A percentile compares a stretch with the other conserved stretches of the same genome.
Conservation (phyloP, 1,140 invertebrate genomes). For the Wasmannia auropunctata region DNA sequence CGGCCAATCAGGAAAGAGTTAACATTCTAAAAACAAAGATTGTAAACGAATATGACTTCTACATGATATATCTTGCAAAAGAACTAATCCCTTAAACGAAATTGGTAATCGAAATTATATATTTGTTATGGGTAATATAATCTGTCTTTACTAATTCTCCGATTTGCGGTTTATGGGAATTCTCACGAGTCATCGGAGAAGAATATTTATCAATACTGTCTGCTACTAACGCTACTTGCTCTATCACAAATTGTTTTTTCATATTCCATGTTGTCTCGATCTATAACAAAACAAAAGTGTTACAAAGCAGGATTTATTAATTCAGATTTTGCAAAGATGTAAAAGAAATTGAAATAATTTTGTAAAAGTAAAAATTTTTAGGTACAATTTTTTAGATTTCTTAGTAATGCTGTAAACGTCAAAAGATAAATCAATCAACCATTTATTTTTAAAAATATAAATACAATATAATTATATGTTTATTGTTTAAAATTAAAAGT, state of each 20-base stretch:
- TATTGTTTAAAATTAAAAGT: not conserved
- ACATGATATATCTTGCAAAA: slow-evolving; percentile 78
- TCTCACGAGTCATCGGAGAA: slow-evolving; percentile 73
- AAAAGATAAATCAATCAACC: not conserved
- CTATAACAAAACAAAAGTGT: slow-evolving; percentile 56
- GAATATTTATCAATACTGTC: slow-evolving; percentile 77
- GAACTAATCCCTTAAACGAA: slow-evolving; percentile 72
- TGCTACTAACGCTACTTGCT: slow-evolving; percentile 70
- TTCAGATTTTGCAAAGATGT: not conserved
- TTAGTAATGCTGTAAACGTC: not conserved
- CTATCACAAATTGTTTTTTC: slow-evolving; percentile 85
- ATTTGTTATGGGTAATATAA: slow-evolving; percentile 90
- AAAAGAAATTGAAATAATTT: not conserved
- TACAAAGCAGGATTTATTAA: not conserved
- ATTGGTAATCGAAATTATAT: slow-evolving; percentile 84
- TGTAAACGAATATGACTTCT: slow-evolving; percentile 46
- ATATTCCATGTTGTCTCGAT: slow-evolving; percentile 85
- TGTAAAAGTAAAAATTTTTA: not conserved
- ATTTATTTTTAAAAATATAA: not conserved
- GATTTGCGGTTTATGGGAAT: slow-evolving; percentile 86
- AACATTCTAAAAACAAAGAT: not conserved
- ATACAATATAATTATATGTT: not conserved
- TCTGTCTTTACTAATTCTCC: too few relatives aligned
- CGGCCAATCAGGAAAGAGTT: not conserved
- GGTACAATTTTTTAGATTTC: not conserved